Evolutionary conservation across 2,888 invertebrate genomes (phyloP).

Genomic region (Orchesellides sinensis): DNA sequence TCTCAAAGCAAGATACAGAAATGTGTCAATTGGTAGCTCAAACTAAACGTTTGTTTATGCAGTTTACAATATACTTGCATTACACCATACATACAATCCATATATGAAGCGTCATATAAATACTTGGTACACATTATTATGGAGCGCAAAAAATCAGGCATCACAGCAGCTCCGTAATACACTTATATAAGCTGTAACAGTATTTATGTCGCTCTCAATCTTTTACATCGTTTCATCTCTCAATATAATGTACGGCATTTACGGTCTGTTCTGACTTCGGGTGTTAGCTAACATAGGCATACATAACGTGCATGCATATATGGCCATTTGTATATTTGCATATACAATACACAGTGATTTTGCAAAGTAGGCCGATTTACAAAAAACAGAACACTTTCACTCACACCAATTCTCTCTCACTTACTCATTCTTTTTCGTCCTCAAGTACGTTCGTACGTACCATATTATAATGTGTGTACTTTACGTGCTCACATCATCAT

Average conservation of each 20-base stretch:
- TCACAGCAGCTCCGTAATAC: too few species aligned
- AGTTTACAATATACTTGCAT: not conserved
- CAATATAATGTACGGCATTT: not conserved
- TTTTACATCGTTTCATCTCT: too few species aligned
- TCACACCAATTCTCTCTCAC: conserved; percentile 67
- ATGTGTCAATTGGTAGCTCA: conserved; percentile 7
- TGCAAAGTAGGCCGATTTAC: conserved; percentile 73
- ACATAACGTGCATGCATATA: conserved; percentile 15
- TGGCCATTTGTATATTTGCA: not conserved
- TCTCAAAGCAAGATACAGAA: not conserved
- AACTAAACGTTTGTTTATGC: not conserved
- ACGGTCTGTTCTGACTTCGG: conserved; percentile 34
- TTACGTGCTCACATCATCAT: conserved; percentile 37
- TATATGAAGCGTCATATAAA: too few species aligned
- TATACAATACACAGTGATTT: conserved; percentile 36
- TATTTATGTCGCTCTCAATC: conserved; percentile 18
- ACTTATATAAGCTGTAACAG: not conserved
- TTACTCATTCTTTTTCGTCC: conserved; percentile 43
- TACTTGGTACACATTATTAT: too few species aligned
- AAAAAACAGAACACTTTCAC: conserved; percentile 75
- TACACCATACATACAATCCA: too few species aligned
- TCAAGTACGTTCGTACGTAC: conserved; percentile 24
- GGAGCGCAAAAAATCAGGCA: not conserved
- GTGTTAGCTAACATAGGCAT: conserved; percentile 72
- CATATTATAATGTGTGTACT: not conserved